Evolutionary conservation across 2,797 vertebrate genomes (phyloP), one percentile per base, ranked within the genome.

Genomic region (Thamnophis elegans): DNA sequence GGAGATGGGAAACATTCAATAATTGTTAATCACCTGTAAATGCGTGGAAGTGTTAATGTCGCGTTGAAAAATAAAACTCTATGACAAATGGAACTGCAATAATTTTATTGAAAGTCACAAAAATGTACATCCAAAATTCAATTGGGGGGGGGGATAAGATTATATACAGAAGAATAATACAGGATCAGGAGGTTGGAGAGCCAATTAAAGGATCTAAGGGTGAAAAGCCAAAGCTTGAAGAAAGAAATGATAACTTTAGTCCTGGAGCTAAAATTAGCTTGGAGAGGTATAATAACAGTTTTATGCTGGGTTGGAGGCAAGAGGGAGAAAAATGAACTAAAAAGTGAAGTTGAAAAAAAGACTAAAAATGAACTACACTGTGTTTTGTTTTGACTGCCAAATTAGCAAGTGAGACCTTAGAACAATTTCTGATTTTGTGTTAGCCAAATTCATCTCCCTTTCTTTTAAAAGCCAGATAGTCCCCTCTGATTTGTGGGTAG

Each of bases 221-320:
- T 2, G 68, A 86, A 65, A 62, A 96, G 58, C 82, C 90, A 94
- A 96, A 96, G 62, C 89, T 87, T 94, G 56, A 94, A 96, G 92
- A 68, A 87, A 60, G 56, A 53, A 94, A 51, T 89, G 93, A 94
- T 94, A 94, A 92, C 90, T 47, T 16, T 22, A 94, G 2, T 51
- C 93, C 90, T 26, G 95, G 94, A 93, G 91, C 94, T 1, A 88
- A 3, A 93, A 94, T 93, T 94, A 92, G 59, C 90, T 56, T 94
- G 92, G 82, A 94, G 89, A 89, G 89, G 88, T n/a, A 91, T 95
- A 93, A 94, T 92, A 96, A 91, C 93, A 92, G 91, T 87, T 0
- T 91, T 85, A 36, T 78, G 89, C 36, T 73, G 54, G 28, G 58
- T 32, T n/a, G 59, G 68, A 11, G 42, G 18, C 11, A 6, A 26